phyloP scores from a whole-genome alignment of 2,113 vertebrate species.

The Syngnathus scovelli region DNA sequence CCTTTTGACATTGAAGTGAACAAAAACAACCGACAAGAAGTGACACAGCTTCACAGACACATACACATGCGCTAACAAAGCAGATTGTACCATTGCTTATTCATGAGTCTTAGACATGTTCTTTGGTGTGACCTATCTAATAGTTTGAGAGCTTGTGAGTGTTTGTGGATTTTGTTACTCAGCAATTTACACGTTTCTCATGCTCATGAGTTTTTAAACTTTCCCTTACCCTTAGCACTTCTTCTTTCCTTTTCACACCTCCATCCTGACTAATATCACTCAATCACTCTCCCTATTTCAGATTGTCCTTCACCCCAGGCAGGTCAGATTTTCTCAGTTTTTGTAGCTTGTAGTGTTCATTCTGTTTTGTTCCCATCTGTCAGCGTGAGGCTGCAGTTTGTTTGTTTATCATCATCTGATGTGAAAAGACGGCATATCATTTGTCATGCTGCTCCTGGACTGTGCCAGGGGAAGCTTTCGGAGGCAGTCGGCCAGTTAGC shows the following conservation, averaged over 20 bases:
- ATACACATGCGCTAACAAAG: constrained; percentile 15
- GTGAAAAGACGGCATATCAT: neutral
- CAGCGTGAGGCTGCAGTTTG: neutral
- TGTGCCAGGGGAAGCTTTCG: neutral
- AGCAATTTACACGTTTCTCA: constrained; percentile 1
- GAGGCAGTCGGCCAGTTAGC: neutral
- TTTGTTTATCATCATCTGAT: neutral
- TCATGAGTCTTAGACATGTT: constrained; percentile 40
- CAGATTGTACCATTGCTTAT: constrained; percentile 28
- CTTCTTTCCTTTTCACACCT: neutral
- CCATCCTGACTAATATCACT: constrained; percentile 2
- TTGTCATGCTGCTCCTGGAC: neutral
- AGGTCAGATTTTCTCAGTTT: constrained; percentile 11
- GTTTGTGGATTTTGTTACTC: constrained; percentile 26
- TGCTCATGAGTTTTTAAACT: constrained; percentile 4
- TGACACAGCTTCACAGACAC: constrained; percentile 14
- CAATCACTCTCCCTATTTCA: constrained; percentile 1
- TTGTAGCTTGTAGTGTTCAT: constrained; percentile 5
- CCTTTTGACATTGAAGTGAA: neutral
- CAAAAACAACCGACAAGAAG: neutral
- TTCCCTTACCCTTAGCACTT: neutral
- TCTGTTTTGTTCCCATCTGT: constrained; percentile 1
- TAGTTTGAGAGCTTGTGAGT: constrained; percentile 31
- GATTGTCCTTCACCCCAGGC: neutral
- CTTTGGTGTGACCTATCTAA: constrained; percentile 26